Conservation (phyloP, 2,113 vertebrate species). For the Sceloporus tristichus region DNA sequence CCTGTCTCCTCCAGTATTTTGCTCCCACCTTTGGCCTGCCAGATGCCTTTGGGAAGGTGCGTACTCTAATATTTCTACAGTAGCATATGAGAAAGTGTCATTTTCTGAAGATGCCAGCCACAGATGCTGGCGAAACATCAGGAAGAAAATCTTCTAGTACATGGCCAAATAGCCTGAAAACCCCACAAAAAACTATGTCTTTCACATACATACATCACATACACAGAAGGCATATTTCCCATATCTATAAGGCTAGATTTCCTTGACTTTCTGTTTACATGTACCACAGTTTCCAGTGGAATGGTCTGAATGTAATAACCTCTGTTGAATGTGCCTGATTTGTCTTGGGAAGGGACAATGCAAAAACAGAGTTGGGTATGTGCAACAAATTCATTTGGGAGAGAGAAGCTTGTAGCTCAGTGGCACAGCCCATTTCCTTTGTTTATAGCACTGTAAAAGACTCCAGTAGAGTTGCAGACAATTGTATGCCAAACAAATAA, state of each 20-base stretch:
- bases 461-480: background rate
- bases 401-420: background rate
- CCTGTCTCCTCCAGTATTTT: background rate
- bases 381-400: background rate
- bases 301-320: background rate
- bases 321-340: background rate
- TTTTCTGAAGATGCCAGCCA: too few species aligned
- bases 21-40: background rate
- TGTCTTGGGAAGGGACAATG: background rate
- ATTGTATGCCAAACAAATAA: background rate
- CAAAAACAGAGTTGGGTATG: background rate
- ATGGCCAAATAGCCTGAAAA: too few species aligned
- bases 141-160: too few species aligned
- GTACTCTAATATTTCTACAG: background rate
- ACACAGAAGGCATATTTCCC: background rate
- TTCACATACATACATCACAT: background rate
- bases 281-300: background rate
- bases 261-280: background rate
- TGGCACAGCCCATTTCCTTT: background rate
- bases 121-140: too few species aligned
- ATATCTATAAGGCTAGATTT: background rate
- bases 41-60: background rate
- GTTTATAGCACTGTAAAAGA: background rate
- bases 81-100: background rate
- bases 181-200: too few species aligned